These are phyloP conservation scores for Calyptommatus sinebrachiatus DNA, from an alignment of 2,113 vertebrate species.

Conservation along the genomic window DNA sequence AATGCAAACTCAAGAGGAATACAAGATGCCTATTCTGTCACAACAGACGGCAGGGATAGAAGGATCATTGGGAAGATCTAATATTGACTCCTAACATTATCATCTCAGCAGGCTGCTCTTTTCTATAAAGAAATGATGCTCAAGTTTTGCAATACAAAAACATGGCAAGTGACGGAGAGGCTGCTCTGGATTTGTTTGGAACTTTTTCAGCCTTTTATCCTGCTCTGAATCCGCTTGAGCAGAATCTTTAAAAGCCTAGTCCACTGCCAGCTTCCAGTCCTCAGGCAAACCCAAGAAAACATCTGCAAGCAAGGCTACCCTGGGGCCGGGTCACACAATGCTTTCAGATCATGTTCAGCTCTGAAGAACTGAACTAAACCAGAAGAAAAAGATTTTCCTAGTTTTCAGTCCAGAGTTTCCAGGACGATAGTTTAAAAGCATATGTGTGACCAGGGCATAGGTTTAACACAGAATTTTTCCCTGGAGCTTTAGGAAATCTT, in stretches of 20 bases:
- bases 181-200: background rate
- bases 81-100: background rate
- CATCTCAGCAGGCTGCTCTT: background rate
- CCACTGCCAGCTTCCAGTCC: background rate
- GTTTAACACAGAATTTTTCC: background rate
- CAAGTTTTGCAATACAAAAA: background rate
- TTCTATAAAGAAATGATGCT: background rate
- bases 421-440: too few species aligned
- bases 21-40: background rate
- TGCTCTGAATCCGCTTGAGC: background rate
- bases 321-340: too few species aligned
- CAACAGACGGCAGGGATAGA: background rate
- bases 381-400: too few species aligned
- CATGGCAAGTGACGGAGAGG: background rate
- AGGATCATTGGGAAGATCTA: constrained; percentile 1
- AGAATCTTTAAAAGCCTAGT: background rate
- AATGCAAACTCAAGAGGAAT: background rate
- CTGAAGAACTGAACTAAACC: too few species aligned
- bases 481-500: background rate
- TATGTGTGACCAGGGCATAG: too few species aligned
- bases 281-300: background rate
- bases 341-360: too few species aligned
- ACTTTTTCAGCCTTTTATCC: background rate
- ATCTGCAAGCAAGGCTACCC: too few species aligned
- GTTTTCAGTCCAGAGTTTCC: too few species aligned